These are phyloP conservation scores for Pseudomyrmex dendroicus DNA, from an alignment of 1,140 invertebrate species.

Conservation along the genomic window DNA sequence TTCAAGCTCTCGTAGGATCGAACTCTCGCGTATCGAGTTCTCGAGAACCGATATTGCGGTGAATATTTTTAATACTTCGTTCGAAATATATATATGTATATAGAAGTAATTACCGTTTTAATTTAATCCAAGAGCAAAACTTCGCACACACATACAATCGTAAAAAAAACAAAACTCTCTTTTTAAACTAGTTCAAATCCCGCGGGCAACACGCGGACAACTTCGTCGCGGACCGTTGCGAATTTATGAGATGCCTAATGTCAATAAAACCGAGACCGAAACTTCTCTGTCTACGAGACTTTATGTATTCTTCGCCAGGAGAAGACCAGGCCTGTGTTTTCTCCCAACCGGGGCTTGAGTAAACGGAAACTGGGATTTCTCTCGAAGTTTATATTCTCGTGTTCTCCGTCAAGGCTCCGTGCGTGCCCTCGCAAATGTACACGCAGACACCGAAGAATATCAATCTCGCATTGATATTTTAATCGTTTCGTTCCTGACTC, in stretches of 20 bases:
- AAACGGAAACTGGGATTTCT: slow-evolving; percentile 63
- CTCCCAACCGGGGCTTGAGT: slow-evolving; percentile 12
- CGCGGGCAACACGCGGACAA: background rate
- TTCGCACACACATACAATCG: background rate
- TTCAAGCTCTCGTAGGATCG: background rate
- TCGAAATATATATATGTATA: too few species aligned
- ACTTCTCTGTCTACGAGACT: slow-evolving; percentile 30
- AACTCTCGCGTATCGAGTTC: background rate
- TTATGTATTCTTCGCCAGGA: slow-evolving; percentile 44
- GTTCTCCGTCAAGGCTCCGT: slow-evolving; percentile 6
- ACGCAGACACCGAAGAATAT: background rate
- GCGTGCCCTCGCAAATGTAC: slow-evolving; percentile 1
- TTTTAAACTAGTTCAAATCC: too few species aligned
- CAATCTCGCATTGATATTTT: slow-evolving; percentile 46
- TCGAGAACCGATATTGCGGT: too few species aligned
- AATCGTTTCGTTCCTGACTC: slow-evolving; percentile 18
- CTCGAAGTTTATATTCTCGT: slow-evolving; percentile 36
- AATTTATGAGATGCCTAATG: slow-evolving; percentile 49
- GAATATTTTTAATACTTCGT: too few species aligned
- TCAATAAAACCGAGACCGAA: slow-evolving; percentile 56
- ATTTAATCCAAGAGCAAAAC: too few species aligned
- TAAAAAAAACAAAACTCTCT: too few species aligned
- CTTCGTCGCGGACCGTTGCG: slow-evolving; percentile 8
- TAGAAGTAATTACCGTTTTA: too few species aligned
- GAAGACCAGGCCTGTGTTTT: slow-evolving; percentile 15